A percentile compares a stretch with the other conserved stretches of the same genome.
Evolutionary conservation across 2,797 vertebrate genomes (phyloP).

Genomic region (Oophaga sylvatica): DNA sequence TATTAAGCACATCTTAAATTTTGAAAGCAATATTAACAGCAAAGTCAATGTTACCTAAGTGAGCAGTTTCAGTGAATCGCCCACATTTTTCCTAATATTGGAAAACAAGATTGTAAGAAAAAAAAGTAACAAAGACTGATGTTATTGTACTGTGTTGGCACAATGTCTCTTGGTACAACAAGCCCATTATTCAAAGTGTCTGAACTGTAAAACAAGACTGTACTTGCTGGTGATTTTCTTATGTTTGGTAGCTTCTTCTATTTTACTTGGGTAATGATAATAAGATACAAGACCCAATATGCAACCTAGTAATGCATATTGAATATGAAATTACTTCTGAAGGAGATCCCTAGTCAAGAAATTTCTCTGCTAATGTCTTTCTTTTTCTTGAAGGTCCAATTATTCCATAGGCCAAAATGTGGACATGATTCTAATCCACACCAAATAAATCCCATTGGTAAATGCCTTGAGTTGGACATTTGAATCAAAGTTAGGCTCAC

Average conservation of each 20-base stretch:
- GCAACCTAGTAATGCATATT: not conserved
- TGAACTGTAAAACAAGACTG: conserved; percentile 16
- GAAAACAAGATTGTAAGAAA: conserved; percentile 35
- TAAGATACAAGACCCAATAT: not conserved
- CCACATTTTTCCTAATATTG: conserved; percentile 18
- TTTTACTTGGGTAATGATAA: not conserved
- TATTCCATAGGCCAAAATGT: too few relatives aligned
- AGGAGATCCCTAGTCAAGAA: too few relatives aligned
- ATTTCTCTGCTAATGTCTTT: too few relatives aligned
- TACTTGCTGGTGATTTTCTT: conserved; percentile 1
- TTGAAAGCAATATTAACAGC: conserved; percentile 48
- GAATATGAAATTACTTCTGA: not conserved
- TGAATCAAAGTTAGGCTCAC: too few relatives aligned
- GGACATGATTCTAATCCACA: not conserved
- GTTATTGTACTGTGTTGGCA: conserved; percentile 30
- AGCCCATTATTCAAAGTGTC: conserved; percentile 48
- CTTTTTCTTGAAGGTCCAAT: too few relatives aligned
- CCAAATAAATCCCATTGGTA: too few relatives aligned
- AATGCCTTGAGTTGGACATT: too few relatives aligned
- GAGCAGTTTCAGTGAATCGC: conserved; percentile 22
- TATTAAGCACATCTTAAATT: conserved; percentile 44
- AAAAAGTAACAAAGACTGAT: conserved; percentile 27
- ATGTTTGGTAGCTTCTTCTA: not conserved
- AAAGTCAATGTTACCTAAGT: conserved; percentile 41
- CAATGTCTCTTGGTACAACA: conserved; percentile 13